Evolutionary conservation across 2,113 vertebrate genomes (phyloP).

Genomic region (Electrona antarctica): DNA sequence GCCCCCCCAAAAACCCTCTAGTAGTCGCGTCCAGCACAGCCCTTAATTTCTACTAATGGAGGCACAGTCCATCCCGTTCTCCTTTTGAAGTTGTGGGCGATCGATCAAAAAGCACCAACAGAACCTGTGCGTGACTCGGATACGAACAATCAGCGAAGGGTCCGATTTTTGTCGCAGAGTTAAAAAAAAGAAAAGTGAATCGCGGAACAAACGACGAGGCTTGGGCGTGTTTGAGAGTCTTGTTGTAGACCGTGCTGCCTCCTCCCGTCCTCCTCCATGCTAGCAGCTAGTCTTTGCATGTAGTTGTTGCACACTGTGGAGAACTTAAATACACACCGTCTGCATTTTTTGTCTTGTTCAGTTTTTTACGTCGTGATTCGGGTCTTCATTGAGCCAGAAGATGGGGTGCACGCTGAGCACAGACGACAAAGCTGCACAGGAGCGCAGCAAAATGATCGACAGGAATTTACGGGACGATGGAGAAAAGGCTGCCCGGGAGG

Average conservation of each 20-base stretch:
- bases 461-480: constrained; percentile 95
- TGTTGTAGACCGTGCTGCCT: constrained; percentile 38
- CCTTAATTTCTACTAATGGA: constrained; percentile 5
- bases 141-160: no score
- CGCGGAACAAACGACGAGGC: constrained; percentile 7
- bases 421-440: constrained; percentile 96
- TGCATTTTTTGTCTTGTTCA: constrained; percentile 34
- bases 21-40: background rate
- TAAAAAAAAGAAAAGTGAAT: no score
- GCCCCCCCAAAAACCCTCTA: constrained; percentile 12
- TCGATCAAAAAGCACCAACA: background rate
- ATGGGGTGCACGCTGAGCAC: constrained; percentile 98
- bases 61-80: constrained; percentile 5
- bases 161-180: no score
- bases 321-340: no score
- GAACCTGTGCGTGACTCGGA: background rate
- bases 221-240: constrained; percentile 71
- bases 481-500: constrained; percentile 94
- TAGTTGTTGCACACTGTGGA: constrained; percentile 19
- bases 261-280: constrained; percentile 48
- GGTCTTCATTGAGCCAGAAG: constrained; percentile 43
- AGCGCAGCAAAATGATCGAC: constrained; percentile 98
- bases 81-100: constrained; percentile 4
- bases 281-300: constrained; percentile 75
- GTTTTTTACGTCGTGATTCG: constrained; percentile 25